Base-by-base conservation (phyloP, 35 echinoderm and acorn worm species). In the Hemicentrotus pulcherrimus region DNA sequence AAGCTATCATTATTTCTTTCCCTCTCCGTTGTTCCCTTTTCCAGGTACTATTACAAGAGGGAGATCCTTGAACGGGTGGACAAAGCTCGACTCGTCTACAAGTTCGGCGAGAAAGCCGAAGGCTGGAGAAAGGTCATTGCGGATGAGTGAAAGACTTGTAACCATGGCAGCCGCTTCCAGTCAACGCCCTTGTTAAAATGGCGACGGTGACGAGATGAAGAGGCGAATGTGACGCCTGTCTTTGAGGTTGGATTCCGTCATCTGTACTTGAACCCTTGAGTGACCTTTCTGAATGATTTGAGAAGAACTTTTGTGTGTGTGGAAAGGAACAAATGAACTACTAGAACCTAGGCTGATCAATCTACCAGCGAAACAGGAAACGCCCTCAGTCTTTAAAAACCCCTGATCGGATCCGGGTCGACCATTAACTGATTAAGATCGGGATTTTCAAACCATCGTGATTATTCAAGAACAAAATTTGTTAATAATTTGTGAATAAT, bases 31-130 rank as follows among this genome's bases (percentile, higher is more conserved):
- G 1, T 90, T 90, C 16, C 15, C 9, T 3, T 50, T 65, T 88
- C 5, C 88, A 99, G 98, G 90, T 99, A 99, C 86, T 99, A 99
- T 93, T 99, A 99, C 97, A 97, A 98, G 86, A 46, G 97, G 2
- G 94, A 98, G 47, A 99, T 99, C 61, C 91, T 99, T 2, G 98
- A 99, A 47, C 88, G 98, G 28, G 98, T 99, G 2, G 98, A 99
- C 35, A 97, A 97, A 4, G 91, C 97, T 15, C 55, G 98, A 88
- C 90, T 99, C 30, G 98, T 99, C 32, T 99, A 99, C 91, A 99
- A 99, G 48, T 98, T 99, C 88, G 98, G 98, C 45, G 97, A 95
- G 13, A 97, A 99, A 46, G 97, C 98, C 0, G 94, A 95, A 32
- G 97, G 98, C 2, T 99, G 98, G 97, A 95, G 92, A 88, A 95